A percentile compares a stretch with the other conserved stretches of the same genome.
Evolutionary conservation across 2,797 vertebrate genomes (phyloP).

Genomic region (Sebastes vulpes): DNA sequence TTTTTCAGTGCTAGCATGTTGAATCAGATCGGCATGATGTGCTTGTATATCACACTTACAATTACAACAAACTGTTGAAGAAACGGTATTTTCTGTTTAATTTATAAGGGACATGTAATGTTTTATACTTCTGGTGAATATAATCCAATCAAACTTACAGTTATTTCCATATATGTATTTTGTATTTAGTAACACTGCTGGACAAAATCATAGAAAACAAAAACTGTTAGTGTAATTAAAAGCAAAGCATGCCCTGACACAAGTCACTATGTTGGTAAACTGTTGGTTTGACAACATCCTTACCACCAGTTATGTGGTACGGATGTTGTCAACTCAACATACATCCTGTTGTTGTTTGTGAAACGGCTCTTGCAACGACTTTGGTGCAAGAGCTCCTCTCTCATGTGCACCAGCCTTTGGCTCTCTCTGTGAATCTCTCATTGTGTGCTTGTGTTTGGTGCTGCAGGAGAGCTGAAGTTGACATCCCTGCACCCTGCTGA

Average conservation of each 20-base stretch:
- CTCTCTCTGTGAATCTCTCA: conserved; percentile 42
- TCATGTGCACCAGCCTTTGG: conserved; percentile 10
- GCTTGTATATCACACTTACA: too few relatives aligned
- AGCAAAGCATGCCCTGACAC: neutral
- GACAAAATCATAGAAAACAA: neutral
- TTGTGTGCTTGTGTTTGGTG: conserved; percentile 70
- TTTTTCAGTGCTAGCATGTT: too few relatives aligned
- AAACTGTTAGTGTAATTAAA: neutral
- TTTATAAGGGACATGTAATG: too few relatives aligned
- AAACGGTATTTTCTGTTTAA: too few relatives aligned
- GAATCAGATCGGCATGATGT: too few relatives aligned
- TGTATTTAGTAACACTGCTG: neutral
- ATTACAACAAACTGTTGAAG: too few relatives aligned
- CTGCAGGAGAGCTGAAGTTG: conserved; percentile 70
- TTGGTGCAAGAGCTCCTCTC: neutral
- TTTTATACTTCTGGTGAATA: too few relatives aligned
- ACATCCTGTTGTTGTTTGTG: neutral
- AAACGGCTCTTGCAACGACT: neutral
- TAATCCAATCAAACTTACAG: too few relatives aligned
- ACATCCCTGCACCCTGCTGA: conserved; percentile 76
- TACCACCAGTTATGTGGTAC: too few relatives aligned
- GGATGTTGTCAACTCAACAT: too few relatives aligned
- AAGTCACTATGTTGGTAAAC: neutral
- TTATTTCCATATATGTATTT: too few relatives aligned
- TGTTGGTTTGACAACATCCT: too few relatives aligned